Base-by-base conservation (phyloP, 2,113 vertebrate genomes). In the Saguinus imperator region DNA sequence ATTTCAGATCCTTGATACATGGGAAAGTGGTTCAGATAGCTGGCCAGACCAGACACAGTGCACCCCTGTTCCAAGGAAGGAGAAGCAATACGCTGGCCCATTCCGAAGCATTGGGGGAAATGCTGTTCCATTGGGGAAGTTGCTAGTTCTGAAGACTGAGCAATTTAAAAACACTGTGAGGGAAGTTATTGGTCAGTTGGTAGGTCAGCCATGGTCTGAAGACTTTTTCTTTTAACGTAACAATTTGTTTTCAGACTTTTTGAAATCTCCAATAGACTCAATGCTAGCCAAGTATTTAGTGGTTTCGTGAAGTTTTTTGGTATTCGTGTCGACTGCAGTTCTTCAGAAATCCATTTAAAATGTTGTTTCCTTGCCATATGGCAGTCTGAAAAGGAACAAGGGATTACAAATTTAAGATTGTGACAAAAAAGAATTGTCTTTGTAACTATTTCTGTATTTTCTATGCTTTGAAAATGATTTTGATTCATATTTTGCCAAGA, bases 201-300 rank as follows among this genome's bases (percentile, higher is more conserved):
- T 95, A 98, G 93, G 94, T 98, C 94, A 97, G 80, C 64, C 91
- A 89, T 96, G 66, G 96, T 95, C 93, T 97, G 92, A 96, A 89
- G 89, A 98, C 93, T 97, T 97, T 96, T 52, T 61, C 89, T 95
- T 95, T 98, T 95, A 98, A 98, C 87, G 97, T 96, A 98, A 98
- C 97, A 97, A 98, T 98, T 99, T 98, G 93, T 98, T 98, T 98
- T 98, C 94, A 98, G 77, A 98, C 98, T 98, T 98, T 98, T 98
- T 84, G 61, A 2, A 64, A 98, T 98, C 98, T 98, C 98, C 94
- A 98, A 97, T 98, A 98, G 98, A 98, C 97, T 98, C 97, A 75
- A 95, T 94, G 89, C 77, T 97, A 97, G 98, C 98, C 98, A 98
- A 99, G 98, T 98, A 98, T 98, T 98, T 98, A 96, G 98, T 98